A percentile compares a stretch with the other conserved stretches of the same genome.
Evolutionary conservation across 2,797 vertebrate species (phyloP).

Genomic region (Pagetopsis macropterus): DNA sequence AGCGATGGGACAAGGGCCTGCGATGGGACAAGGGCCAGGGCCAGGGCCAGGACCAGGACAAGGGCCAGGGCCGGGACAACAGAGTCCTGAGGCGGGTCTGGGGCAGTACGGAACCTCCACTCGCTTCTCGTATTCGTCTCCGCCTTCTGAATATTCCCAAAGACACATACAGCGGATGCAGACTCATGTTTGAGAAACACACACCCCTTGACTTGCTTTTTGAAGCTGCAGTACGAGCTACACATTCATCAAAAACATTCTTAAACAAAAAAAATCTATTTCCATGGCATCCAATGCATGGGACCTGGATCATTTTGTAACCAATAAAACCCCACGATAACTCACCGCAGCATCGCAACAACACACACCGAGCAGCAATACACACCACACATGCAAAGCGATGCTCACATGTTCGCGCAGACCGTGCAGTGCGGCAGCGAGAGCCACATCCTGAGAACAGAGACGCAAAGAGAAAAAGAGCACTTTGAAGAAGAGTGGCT

Average conservation of each 20-base stretch:
- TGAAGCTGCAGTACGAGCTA: conserved; percentile 30
- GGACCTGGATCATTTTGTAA: conserved; percentile 38
- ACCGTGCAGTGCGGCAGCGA: conserved; percentile 51
- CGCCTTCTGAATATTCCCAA: conserved; percentile 93
- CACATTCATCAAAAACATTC: conserved; percentile 27
- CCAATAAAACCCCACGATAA: conserved; percentile 1
- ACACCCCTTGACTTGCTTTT: conserved; percentile 41
- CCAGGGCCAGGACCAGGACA: conserved; percentile 54
- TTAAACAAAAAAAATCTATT: conserved; percentile 20
- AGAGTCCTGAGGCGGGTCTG: conserved; percentile 81
- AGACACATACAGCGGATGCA: conserved; percentile 96
- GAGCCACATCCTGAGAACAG: conserved; percentile 65
- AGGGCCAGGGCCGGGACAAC: conserved; percentile 61
- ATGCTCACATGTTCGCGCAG: conserved; percentile 33
- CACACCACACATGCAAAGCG: conserved; percentile 29
- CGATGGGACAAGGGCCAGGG: conserved; percentile 39
- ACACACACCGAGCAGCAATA: conserved; percentile 61
- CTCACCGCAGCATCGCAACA: conserved; percentile 39
- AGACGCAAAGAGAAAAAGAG: conserved; percentile 36
- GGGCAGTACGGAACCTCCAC: conserved; percentile 89
- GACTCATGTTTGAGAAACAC: conserved; percentile 90
- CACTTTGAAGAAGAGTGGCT: conserved; percentile 45
- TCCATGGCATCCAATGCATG: conserved; percentile 54
- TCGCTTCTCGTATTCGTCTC: conserved; percentile 93
- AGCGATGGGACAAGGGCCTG: conserved; percentile 36